Base-by-base conservation (phyloP, 1,140 invertebrate species). In the Drosophila paulistorum region DNA sequence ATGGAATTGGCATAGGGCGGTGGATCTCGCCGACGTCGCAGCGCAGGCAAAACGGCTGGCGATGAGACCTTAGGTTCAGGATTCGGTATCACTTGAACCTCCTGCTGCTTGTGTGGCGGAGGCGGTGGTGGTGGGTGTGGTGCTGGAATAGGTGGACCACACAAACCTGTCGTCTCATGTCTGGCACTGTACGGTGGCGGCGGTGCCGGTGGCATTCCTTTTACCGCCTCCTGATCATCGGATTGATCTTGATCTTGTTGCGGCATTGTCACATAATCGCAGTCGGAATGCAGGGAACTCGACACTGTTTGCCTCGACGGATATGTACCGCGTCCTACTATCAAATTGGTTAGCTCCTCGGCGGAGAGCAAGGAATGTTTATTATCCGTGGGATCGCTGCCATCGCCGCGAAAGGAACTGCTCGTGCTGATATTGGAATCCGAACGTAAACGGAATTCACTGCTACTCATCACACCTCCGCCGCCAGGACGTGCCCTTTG, bases 201-300 rank as follows among this genome's bases (percentile, higher is more conserved):
- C 2, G 93, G 92, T 76, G 92, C 93, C 7, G 93, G 93, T 1
- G 91, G 74, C 42, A 86, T 30, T 45, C 85, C 79, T 55, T 71
- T 72, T 20, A 57, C 73, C 57, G 87, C 92, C 92, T 75, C 92
- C 41, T 75, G 35, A 17, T 72, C 68, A 13, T 74, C 58, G 10
- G 35, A 93, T 70, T 93, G 91, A 87, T 93, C 94, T 2, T 95
- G 94, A 87, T 93, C 94, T 2, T 95, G 94, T 9, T 96, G 94
- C 9, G 96, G 96, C 83, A 97, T 93, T 17, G 96, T 96, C 0
- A 97, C 96, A 86, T 98, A 98, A 90, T 98, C 97, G 13, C 96
- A 97, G 78, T 97, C 96, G 1, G 96, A 97, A 86, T 97, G 96
- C 82, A 97, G 94, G 0, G 96, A 97, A 54, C 95, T 95, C 78